Percentiles rank a stretch among this genome's conserved stretches.
phyloP scores from a whole-genome alignment of 1,140 invertebrate genomes.

The Potamilus streckersoni region DNA sequence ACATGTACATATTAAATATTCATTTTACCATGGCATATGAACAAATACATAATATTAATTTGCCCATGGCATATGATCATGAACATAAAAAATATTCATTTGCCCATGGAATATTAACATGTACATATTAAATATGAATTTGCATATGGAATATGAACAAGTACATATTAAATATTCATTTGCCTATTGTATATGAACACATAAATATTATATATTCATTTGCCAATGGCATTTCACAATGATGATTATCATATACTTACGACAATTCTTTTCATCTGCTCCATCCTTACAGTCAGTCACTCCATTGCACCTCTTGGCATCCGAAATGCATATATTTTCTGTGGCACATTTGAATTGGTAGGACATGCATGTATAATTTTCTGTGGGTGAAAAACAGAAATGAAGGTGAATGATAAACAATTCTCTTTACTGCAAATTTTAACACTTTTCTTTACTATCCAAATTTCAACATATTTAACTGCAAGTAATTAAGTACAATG shows the following conservation, averaged over 20 bases:
- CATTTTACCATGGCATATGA: not conserved
- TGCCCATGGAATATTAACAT: not conserved
- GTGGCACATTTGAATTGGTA: slow-evolving; percentile 49
- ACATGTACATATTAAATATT: slow-evolving; percentile 41
- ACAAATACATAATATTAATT: slow-evolving; percentile 43
- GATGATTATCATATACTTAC: slow-evolving; percentile 28
- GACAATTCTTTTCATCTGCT: slow-evolving; percentile 53
- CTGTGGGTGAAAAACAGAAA: slow-evolving; percentile 26
- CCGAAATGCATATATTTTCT: slow-evolving; percentile 75
- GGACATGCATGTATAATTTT: slow-evolving; percentile 63
- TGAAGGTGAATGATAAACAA: too few species aligned
- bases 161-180: too few species aligned
- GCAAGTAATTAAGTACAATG: too few species aligned
- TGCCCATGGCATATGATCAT: not conserved
- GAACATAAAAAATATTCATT: slow-evolving; percentile 43
- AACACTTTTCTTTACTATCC: too few species aligned
- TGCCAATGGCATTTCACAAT: not conserved
- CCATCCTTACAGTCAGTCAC: slow-evolving; percentile 45
- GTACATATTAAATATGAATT: slow-evolving; percentile 44
- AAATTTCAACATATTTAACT: too few species aligned
- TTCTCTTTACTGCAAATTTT: too few species aligned
- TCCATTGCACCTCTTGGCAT: slow-evolving; percentile 73
- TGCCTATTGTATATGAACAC: too few species aligned
- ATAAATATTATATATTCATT: too few species aligned
- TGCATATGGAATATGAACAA: too few species aligned